These are phyloP conservation scores for Ciconia maguari DNA, from an alignment of 2,113 vertebrate genomes.

Conservation along the genomic window DNA sequence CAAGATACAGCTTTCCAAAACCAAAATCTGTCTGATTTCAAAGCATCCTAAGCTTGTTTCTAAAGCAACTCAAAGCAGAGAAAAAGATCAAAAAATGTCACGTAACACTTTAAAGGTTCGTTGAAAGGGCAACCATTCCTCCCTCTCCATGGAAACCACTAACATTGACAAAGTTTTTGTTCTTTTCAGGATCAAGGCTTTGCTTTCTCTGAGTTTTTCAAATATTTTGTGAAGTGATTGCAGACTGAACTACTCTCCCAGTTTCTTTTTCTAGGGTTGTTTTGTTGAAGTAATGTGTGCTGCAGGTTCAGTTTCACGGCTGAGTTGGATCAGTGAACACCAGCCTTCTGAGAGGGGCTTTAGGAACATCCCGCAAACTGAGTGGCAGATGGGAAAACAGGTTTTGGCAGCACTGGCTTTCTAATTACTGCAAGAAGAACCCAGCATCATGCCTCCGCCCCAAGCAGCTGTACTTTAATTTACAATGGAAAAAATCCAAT, in stretches of 20 bases:
- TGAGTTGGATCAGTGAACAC: conserved; percentile 44
- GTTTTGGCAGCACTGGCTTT: conserved; percentile 41
- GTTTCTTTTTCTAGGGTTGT: neutral
- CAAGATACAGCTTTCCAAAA: neutral
- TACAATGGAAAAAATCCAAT: conserved; percentile 23
- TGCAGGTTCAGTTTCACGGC: conserved; percentile 43
- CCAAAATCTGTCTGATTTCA: neutral
- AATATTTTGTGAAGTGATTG: neutral
- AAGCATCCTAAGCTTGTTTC: neutral
- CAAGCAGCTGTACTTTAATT: conserved; percentile 7
- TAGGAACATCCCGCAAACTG: conserved; percentile 14
- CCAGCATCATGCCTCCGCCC: neutral
- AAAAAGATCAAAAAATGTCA: neutral
- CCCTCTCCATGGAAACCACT: neutral
- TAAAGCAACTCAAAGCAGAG: neutral
- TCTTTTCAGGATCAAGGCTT: neutral
- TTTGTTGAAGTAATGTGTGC: neutral
- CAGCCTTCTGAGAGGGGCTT: conserved; percentile 14
- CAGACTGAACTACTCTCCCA: neutral
- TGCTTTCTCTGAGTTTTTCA: neutral
- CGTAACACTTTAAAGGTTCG: neutral
- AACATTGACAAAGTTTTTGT: neutral
- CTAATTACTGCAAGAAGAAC: conserved; percentile 26
- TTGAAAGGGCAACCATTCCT: neutral
- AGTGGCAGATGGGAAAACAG: conserved; percentile 28